These are phyloP conservation scores for Urosaurus nigricauda DNA, from an alignment of 2,797 vertebrate genomes.

Conservation along the genomic window DNA sequence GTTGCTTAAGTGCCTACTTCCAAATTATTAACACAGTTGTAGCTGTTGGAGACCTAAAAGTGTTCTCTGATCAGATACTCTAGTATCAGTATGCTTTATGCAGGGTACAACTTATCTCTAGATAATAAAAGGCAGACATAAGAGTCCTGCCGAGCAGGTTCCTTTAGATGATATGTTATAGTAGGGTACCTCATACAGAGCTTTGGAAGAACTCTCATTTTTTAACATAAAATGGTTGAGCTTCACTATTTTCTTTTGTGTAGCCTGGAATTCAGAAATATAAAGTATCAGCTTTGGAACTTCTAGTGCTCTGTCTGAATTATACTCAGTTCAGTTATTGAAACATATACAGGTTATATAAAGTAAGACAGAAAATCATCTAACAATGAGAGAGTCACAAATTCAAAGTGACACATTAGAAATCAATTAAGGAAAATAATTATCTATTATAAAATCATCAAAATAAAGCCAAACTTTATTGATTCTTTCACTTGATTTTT, in stretches of 20 bases:
- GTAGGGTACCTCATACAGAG: constrained; percentile 44
- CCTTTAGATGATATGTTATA: constrained; percentile 50
- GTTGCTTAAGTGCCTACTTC: constrained; percentile 58
- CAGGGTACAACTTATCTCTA: constrained; percentile 44
- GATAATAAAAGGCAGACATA: constrained; percentile 60
- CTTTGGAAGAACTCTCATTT: constrained; percentile 50
- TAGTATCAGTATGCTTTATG: constrained; percentile 51
- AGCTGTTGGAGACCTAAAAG: constrained; percentile 60
- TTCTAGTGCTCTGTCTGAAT: constrained; percentile 19
- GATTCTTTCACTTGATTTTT: background rate
- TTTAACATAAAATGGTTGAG: constrained; percentile 43
- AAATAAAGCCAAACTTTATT: background rate
- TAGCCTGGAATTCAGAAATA: constrained; percentile 33
- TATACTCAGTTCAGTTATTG: background rate
- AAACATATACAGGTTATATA: background rate
- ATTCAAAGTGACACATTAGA: background rate
- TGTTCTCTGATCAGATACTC: constrained; percentile 68
- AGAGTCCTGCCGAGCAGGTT: constrained; percentile 50
- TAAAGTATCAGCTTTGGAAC: constrained; percentile 11
- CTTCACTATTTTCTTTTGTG: constrained; percentile 52
- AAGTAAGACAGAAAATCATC: background rate
- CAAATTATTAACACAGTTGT: constrained; percentile 56
- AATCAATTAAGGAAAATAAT: background rate
- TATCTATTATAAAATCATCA: background rate
- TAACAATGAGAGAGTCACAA: background rate